Conservation (phyloP, 1,140 invertebrate genomes). For the Brachionus sp. region DNA sequence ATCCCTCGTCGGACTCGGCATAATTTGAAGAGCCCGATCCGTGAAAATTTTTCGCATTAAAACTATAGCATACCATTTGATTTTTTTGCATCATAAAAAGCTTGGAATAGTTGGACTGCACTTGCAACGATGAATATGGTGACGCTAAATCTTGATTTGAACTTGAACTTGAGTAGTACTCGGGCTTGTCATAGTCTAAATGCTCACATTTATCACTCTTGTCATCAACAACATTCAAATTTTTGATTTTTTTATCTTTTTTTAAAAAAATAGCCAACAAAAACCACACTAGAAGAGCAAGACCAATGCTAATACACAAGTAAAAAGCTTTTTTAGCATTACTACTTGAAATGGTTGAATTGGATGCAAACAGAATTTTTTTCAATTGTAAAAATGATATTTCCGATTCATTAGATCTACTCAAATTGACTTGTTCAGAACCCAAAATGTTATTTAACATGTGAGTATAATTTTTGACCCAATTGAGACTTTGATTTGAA, state of each 20-base stretch:
- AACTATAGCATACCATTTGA: background rate
- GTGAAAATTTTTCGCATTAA: background rate
- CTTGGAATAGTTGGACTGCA: slow-evolving; percentile 6
- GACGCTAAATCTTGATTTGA: background rate
- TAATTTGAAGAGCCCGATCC: background rate
- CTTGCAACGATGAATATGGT: background rate
- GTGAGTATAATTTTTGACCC: background rate
- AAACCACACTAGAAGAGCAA: background rate
- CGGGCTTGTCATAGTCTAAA: slow-evolving; percentile 14
- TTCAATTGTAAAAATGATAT: background rate
- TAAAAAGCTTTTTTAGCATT: background rate
- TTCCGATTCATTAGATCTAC: background rate
- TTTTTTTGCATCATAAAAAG: background rate
- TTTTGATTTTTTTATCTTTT: background rate
- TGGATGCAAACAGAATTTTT: background rate
- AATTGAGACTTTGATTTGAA: background rate
- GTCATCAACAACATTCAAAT: background rate
- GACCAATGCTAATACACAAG: background rate
- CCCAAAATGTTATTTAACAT: background rate
- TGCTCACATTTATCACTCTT: background rate
- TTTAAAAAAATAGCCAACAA: background rate
- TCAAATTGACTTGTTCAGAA: background rate
- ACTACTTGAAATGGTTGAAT: background rate
- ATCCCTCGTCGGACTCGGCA: slow-evolving; percentile 27
- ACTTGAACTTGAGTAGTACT: background rate